Evolutionary conservation across 2,888 invertebrate species (phyloP).

Genomic region (Xanthostigma xanthostigma): DNA sequence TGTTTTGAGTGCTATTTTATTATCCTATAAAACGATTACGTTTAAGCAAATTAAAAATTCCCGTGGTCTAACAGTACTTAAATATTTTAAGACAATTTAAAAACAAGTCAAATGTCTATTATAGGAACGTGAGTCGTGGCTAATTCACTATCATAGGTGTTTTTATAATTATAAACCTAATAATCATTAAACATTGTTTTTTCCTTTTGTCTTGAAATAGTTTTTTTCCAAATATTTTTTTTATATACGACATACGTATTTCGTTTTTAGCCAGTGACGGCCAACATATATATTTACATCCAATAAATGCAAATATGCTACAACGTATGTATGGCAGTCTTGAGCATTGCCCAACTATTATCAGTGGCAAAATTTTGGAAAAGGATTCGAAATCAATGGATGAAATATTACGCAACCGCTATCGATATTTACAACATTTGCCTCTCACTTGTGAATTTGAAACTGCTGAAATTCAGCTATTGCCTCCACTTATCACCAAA

Average conservation of each 20-base stretch:
- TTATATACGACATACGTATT: constrained; percentile 17
- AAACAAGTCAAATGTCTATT: no score
- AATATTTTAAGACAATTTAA: no score
- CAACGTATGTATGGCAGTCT: constrained; percentile 73
- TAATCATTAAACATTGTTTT: no score
- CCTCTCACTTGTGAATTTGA: constrained; percentile 84
- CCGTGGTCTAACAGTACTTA: no score
- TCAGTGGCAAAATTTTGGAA: constrained; percentile 71
- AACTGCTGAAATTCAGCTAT: constrained; percentile 73
- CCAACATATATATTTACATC: constrained; percentile 82
- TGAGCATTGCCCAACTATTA: constrained; percentile 55
- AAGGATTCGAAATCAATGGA: constrained; percentile 75
- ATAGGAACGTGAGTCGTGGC: no score
- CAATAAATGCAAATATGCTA: constrained; percentile 79
- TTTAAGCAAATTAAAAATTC: no score
- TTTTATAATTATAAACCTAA: no score
- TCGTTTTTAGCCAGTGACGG: constrained; percentile 65
- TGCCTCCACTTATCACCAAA: constrained; percentile 51
- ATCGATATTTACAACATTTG: constrained; percentile 70
- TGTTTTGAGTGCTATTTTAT: no score
- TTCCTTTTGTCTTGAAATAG: not conserved
- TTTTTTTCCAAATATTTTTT: not conserved
- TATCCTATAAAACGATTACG: no score
- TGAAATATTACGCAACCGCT: constrained; percentile 59
- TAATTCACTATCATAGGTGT: no score